These are phyloP conservation scores for Murina feae DNA, from an alignment of 2,113 vertebrate genomes.

Conservation along the genomic window DNA sequence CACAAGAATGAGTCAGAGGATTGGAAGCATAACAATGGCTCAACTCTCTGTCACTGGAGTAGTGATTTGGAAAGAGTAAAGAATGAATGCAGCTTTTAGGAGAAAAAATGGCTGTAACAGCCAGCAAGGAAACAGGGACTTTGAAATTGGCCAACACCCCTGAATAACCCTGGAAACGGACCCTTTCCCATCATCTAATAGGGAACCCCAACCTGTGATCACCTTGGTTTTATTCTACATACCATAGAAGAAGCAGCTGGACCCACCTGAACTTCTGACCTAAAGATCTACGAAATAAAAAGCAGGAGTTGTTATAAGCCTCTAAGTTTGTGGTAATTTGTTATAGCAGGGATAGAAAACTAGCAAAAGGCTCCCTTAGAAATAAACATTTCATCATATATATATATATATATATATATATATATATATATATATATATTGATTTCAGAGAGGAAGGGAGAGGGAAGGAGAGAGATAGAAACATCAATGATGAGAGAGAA, in stretches of 20 bases:
- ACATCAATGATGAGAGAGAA: too few relatives aligned
- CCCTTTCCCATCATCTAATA: fast-evolving
- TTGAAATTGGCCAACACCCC: not conserved
- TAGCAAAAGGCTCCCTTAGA: not conserved
- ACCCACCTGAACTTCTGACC: not conserved
- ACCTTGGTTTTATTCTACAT: not conserved
- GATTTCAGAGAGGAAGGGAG: too few relatives aligned
- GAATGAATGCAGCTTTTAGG: not conserved
- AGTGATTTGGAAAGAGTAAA: not conserved
- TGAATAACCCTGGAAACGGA: not conserved
- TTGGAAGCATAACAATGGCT: not conserved
- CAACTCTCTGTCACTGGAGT: not conserved
- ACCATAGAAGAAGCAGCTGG: not conserved
- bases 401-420: too few relatives aligned
- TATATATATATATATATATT: too few relatives aligned
- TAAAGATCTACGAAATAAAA: not conserved
- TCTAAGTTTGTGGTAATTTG: not conserved
- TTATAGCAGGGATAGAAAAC: not conserved
- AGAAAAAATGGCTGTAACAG: not conserved
- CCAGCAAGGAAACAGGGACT: not conserved
- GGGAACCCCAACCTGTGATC: not conserved
- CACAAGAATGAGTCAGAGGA: not conserved
- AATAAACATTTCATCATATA: not conserved
- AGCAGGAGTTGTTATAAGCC: not conserved
- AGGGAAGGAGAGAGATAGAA: too few relatives aligned